These are phyloP conservation scores for Tor tambroides DNA, from an alignment of 2,113 vertebrate species.

Conservation along the genomic window DNA sequence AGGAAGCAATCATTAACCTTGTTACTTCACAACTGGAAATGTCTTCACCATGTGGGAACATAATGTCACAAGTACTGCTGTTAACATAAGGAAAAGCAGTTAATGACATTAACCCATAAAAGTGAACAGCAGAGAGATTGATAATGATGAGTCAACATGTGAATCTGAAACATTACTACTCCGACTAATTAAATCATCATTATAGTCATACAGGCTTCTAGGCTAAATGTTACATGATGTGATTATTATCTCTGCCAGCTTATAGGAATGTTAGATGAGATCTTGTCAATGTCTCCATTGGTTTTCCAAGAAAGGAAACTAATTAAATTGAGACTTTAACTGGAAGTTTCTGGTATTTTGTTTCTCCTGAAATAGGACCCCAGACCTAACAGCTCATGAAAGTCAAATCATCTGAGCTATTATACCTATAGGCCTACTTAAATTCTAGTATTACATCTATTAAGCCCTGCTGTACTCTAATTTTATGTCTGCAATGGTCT, in stretches of 20 bases:
- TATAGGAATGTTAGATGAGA: not conserved
- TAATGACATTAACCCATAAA: not conserved
- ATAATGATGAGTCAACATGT: not conserved
- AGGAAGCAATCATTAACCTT: conserved; percentile 38
- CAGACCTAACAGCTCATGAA: not conserved
- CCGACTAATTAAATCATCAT: not conserved
- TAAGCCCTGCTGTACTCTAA: not conserved
- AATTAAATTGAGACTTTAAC: not conserved
- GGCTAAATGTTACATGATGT: not conserved
- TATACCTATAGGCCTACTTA: not conserved
- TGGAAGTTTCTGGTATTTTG: not conserved
- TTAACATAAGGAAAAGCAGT: not conserved
- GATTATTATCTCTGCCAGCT: not conserved
- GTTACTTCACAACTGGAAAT: not conserved
- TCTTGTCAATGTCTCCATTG: not conserved
- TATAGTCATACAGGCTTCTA: not conserved
- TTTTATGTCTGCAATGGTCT: not conserved
- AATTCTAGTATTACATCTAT: not conserved
- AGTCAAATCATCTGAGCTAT: not conserved
- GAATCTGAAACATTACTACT: not conserved
- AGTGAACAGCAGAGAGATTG: not conserved
- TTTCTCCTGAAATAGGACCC: not conserved
- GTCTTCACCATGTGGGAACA: not conserved
- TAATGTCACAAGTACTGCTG: not conserved
- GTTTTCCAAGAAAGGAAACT: not conserved